These are phyloP conservation scores for Cistogaster globosa DNA, from an alignment of 2,888 invertebrate genomes.

Conservation along the genomic window DNA sequence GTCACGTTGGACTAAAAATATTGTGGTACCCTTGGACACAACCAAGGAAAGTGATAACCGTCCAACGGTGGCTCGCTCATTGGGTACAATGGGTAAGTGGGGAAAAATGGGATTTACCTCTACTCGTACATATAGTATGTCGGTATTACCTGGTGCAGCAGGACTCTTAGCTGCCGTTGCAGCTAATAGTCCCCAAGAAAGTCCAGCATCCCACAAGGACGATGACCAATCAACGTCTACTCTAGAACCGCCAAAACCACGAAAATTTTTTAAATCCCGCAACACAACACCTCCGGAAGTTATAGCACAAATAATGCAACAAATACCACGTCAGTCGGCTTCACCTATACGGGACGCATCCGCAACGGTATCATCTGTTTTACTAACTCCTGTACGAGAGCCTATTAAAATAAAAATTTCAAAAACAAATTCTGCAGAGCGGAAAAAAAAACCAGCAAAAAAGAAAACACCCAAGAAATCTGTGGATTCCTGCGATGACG, in stretches of 20 bases:
- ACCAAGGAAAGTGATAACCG: slow-evolving; percentile 91
- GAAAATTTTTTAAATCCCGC: slow-evolving; percentile 95
- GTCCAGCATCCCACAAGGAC: slow-evolving; percentile 77
- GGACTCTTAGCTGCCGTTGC: slow-evolving; percentile 74
- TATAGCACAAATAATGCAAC: slow-evolving; percentile 81
- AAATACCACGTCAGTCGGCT: slow-evolving; percentile 77
- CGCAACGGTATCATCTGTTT: slow-evolving; percentile 59
- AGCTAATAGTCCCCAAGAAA: slow-evolving; percentile 76
- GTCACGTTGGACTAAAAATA: slow-evolving; percentile 87
- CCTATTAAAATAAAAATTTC: slow-evolving; percentile 81
- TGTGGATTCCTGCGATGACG: slow-evolving; percentile 66
- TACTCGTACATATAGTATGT: slow-evolving; percentile 86
- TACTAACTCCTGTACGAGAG: slow-evolving; percentile 74
- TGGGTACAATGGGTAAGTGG: slow-evolving; percentile 96
- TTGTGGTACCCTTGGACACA: slow-evolving; percentile 87
- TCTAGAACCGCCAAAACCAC: slow-evolving; percentile 87
- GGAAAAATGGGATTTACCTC: slow-evolving; percentile 97
- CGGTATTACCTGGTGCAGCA: slow-evolving; percentile 78
- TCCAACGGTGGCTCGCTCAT: slow-evolving; percentile 93
- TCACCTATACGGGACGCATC: slow-evolving; percentile 80
- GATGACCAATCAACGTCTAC: slow-evolving; percentile 79
- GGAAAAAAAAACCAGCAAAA: slow-evolving; percentile 79
- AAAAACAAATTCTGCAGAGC: slow-evolving; percentile 79
- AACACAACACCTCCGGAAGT: slow-evolving; percentile 86
- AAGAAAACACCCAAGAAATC: slow-evolving; percentile 74